A percentile compares a stretch with the other conserved stretches of the same genome.
Conservation (phyloP, 92 coral and sea anemone species). For the Phenganax subtilis region DNA sequence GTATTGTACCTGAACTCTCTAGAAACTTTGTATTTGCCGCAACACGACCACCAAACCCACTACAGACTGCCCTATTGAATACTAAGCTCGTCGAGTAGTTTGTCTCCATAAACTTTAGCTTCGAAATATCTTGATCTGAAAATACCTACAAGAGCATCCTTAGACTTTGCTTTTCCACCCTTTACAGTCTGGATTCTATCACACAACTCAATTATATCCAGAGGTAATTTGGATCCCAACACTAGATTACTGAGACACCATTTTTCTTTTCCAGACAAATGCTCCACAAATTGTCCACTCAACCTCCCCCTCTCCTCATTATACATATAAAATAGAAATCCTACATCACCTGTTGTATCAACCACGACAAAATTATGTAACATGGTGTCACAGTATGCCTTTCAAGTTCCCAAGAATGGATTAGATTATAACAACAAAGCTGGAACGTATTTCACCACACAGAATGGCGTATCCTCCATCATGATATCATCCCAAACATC, state of each 20-base stretch:
- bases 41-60: constrained; percentile 15
- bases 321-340: constrained; percentile 12
- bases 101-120: constrained; percentile 23
- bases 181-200: background rate
- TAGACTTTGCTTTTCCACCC: no score
- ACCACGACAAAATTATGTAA: no score
- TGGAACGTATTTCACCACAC: no score
- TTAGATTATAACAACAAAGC: no score
- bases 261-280: background rate
- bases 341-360: no score
- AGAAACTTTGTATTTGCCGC: constrained; percentile 18
- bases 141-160: no score
- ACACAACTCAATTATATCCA: constrained; percentile 27
- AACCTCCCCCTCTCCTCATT: constrained; percentile 18
- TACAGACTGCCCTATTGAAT: constrained; percentile 26
- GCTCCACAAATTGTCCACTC: constrained; percentile 37
- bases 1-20: constrained; percentile 33
- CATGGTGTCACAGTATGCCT: no score
- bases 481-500: constrained; percentile 21
- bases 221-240: constrained; percentile 28
- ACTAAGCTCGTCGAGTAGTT: constrained; percentile 1
- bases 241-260: constrained; percentile 36
- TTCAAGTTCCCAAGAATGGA: no score
- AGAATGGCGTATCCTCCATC: no score
- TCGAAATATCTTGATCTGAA: constrained; percentile 31